These are phyloP conservation scores for Dicrurus megarhynchus DNA, from an alignment of 2,113 vertebrate species.

Conservation along the genomic window DNA sequence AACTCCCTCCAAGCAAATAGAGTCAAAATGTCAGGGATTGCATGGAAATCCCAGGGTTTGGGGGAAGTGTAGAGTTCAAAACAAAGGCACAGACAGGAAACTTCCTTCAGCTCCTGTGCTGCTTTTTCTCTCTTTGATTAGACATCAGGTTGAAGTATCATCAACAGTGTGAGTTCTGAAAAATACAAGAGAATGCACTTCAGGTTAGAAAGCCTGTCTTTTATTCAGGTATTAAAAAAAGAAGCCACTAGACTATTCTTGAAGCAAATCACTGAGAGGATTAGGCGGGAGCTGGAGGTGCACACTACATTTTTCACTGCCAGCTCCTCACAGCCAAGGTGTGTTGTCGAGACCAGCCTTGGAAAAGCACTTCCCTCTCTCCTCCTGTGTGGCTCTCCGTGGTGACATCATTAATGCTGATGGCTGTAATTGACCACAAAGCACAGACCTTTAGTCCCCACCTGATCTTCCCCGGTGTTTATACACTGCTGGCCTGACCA, in stretches of 20 bases:
- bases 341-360: slow-evolving; percentile 5
- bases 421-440: slow-evolving; percentile 51
- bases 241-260: slow-evolving; percentile 28
- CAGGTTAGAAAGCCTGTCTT: slow-evolving; percentile 44
- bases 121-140: slow-evolving; percentile 1
- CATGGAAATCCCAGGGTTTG: neutral
- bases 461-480: slow-evolving; percentile 32
- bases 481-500: slow-evolving; percentile 38
- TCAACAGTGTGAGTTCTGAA: slow-evolving; percentile 3
- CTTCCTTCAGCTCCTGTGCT: neutral
- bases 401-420: slow-evolving; percentile 47
- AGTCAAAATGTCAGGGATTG: neutral
- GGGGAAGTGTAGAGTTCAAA: neutral
- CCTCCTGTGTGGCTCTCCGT: neutral
- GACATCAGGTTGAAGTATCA: slow-evolving; percentile 44
- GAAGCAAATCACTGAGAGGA: slow-evolving; percentile 36
- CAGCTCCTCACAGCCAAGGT: neutral
- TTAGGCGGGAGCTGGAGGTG: slow-evolving; percentile 10
- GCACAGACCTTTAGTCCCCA: slow-evolving; percentile 39
- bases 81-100: neutral
- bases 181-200: slow-evolving; percentile 43
- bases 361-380: slow-evolving; percentile 4
- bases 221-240: slow-evolving; percentile 4
- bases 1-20: neutral
- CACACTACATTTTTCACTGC: neutral